phyloP scores from a whole-genome alignment of 2,888 invertebrate genomes.

The Timema podura region DNA sequence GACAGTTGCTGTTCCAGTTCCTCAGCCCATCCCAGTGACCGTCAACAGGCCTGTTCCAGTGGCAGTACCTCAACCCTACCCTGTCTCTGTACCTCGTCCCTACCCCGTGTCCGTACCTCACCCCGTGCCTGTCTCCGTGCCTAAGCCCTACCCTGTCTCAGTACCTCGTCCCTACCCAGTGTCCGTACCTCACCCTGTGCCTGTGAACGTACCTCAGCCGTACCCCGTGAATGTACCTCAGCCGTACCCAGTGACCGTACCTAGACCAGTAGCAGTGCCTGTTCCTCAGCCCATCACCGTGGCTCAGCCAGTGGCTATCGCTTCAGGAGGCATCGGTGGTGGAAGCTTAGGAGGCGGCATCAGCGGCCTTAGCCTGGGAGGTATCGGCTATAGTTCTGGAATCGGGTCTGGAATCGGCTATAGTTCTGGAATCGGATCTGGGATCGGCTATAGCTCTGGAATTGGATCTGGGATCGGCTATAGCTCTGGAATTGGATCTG shows the following conservation, averaged over 20 bases:
- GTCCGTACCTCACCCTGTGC: constrained; percentile 15
- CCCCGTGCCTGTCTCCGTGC: constrained; percentile 18
- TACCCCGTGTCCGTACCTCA: constrained; percentile 9
- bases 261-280: background rate
- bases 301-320: constrained; percentile 3
- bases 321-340: background rate
- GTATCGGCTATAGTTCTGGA: constrained; percentile 3
- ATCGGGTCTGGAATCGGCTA: background rate
- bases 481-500: background rate
- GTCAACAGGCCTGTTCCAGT: constrained; percentile 18
- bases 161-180: constrained; percentile 14
- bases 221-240: constrained; percentile 18
- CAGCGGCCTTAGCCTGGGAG: background rate
- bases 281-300: constrained; percentile 6
- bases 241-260: constrained; percentile 17
- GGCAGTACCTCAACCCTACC: constrained; percentile 14
- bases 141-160: constrained; percentile 15
- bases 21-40: constrained; percentile 16
- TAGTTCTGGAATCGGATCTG: constrained; percentile 10
- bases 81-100: constrained; percentile 18
- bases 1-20: background rate
- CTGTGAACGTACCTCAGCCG: constrained; percentile 16
- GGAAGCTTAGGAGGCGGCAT: background rate
- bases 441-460: background rate
- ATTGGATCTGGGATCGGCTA: constrained; percentile 1